phyloP scores from a whole-genome alignment of 2,888 invertebrate genomes.

The Drosophila maculinotata region DNA sequence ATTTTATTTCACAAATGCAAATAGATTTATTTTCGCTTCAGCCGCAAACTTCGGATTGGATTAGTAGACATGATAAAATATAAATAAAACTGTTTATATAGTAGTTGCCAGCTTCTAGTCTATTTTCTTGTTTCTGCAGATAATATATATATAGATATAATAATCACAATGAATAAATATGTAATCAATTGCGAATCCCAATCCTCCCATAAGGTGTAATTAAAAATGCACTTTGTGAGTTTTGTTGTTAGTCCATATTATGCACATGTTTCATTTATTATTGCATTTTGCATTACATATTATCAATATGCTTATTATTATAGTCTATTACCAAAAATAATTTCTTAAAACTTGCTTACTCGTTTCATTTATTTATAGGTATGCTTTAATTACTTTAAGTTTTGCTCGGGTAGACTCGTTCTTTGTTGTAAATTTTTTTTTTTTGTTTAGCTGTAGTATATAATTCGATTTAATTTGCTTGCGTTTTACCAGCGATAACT shows the following conservation, averaged over 20 bases:
- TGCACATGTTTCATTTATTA: slow-evolving; percentile 79
- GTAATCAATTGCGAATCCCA: not conserved
- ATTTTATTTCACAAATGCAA: not conserved
- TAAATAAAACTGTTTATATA: not conserved
- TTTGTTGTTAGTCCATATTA: slow-evolving; percentile 73
- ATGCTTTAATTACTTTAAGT: slow-evolving; percentile 71
- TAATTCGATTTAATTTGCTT: slow-evolving; percentile 69
- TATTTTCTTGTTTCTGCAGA: too few relatives aligned
- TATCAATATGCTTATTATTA: slow-evolving; percentile 70
- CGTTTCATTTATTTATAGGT: slow-evolving; percentile 70
- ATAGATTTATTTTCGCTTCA: too few relatives aligned
- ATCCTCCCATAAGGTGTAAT: not conserved
- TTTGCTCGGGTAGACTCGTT: slow-evolving; percentile 56
- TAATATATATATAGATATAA: too few relatives aligned
- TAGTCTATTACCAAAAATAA: slow-evolving; percentile 84
- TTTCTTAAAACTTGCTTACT: slow-evolving; percentile 79
- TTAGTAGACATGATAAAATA: too few relatives aligned
- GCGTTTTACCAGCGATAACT: slow-evolving; percentile 66
- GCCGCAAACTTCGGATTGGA: too few relatives aligned
- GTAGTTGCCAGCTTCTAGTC: too few relatives aligned
- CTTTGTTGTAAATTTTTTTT: slow-evolving; percentile 22
- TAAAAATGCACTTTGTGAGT: slow-evolving; percentile 1
- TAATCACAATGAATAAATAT: not conserved
- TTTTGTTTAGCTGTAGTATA: slow-evolving; percentile 43
- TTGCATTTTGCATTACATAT: slow-evolving; percentile 73